Evolutionary conservation across 2,888 invertebrate genomes (phyloP).

Genomic region (Mythimna impura): DNA sequence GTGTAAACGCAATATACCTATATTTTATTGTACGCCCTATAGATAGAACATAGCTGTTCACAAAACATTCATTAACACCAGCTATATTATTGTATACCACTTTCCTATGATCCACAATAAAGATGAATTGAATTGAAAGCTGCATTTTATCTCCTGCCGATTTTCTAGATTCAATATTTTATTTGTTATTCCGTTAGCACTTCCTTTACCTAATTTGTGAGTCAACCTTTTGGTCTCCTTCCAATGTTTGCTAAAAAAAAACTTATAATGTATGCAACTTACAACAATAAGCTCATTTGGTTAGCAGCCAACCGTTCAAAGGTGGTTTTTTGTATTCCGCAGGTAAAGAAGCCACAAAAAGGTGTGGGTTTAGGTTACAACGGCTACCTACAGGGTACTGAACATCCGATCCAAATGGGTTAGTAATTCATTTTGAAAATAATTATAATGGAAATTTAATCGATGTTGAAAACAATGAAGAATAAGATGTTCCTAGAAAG

Average conservation of each 20-base stretch:
- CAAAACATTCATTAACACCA: too few relatives aligned
- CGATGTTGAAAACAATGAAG: background rate
- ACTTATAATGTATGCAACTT: constrained; percentile 39
- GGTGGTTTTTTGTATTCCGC: constrained; percentile 39
- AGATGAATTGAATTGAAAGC: too few relatives aligned
- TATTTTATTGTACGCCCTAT: too few relatives aligned
- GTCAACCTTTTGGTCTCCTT: constrained; percentile 2
- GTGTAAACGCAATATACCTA: too few relatives aligned
- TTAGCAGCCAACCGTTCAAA: constrained; percentile 43
- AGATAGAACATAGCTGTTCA: too few relatives aligned
- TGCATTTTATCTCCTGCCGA: too few relatives aligned
- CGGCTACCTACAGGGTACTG: constrained; percentile 5
- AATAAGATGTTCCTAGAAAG: too few relatives aligned
- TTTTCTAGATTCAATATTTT: background rate
- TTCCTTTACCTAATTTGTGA: constrained; percentile 11
- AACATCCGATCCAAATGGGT: constrained; percentile 14
- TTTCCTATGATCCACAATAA: too few relatives aligned
- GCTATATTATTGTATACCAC: too few relatives aligned
- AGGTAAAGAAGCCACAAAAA: constrained; percentile 54
- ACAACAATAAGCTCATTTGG: constrained; percentile 56
- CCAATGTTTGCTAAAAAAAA: constrained; percentile 16
- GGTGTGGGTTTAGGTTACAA: constrained; percentile 39
- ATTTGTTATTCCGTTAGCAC: background rate
- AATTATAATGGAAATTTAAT: background rate
- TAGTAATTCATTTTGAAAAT: background rate